Evolutionary conservation across 2,888 invertebrate genomes (phyloP).

Genomic region (Crepidodera aurea): DNA sequence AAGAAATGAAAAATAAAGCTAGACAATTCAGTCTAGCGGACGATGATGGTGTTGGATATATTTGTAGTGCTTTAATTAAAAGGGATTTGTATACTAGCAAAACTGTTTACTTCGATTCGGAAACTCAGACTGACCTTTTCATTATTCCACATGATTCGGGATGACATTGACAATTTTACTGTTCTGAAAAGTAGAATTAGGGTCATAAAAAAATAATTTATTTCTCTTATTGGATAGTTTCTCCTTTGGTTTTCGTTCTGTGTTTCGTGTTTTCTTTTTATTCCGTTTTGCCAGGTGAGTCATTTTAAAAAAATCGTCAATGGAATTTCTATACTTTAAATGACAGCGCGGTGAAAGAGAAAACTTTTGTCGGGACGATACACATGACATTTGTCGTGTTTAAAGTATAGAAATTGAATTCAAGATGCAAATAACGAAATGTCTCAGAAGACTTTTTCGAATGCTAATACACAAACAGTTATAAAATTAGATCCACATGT

Average conservation of each 20-base stretch:
- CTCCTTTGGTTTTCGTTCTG: no score
- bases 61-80: conserved; percentile 38
- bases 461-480: conserved; percentile 45
- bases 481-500: conserved; percentile 44
- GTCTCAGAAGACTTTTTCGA: conserved; percentile 20
- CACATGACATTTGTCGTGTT: no score
- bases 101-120: conserved; percentile 28
- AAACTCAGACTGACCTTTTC: conserved; percentile 42
- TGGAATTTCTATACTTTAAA: no score
- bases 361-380: no score
- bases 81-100: conserved; percentile 19
- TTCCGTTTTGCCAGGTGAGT: no score
- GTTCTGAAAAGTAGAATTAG: no score
- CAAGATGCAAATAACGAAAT: conserved; percentile 10
- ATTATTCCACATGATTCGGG: conserved; percentile 42
- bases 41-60: conserved; percentile 46
- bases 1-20: conserved; percentile 25
- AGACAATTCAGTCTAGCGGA: conserved; percentile 38
- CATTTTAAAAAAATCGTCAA: no score
- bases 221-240: no score
- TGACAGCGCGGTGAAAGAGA: no score
- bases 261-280: no score
- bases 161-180: no score
- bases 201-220: no score
- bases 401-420: background rate